These are phyloP conservation scores for Thera obeliscata DNA, from an alignment of 2,888 invertebrate genomes.

Conservation along the genomic window DNA sequence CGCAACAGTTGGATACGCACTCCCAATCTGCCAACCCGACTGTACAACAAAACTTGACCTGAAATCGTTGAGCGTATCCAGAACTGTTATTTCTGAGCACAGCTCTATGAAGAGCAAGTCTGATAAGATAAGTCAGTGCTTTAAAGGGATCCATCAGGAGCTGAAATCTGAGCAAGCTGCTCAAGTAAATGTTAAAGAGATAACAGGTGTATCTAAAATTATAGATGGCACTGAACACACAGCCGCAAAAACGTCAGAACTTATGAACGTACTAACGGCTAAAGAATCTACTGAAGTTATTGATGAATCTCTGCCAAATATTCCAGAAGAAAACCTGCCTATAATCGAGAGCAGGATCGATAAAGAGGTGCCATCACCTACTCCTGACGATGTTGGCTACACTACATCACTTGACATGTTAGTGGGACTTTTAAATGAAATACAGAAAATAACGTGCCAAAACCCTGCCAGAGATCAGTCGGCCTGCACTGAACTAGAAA, in stretches of 20 bases:
- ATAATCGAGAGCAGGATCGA: not conserved
- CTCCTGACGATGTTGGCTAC: conserved; percentile 51
- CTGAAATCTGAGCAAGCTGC: conserved; percentile 14
- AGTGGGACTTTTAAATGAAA: conserved; percentile 73
- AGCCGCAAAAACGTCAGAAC: not conserved
- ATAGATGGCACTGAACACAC: not conserved
- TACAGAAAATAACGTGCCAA: conserved; percentile 71
- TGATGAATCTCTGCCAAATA: not conserved
- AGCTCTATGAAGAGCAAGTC: conserved; percentile 25
- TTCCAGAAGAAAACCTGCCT: conserved; percentile 6
- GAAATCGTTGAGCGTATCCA: conserved; percentile 35
- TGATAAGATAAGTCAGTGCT: conserved; percentile 45
- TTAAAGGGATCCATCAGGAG: conserved; percentile 35
- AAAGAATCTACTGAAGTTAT: not conserved
- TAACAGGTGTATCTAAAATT: conserved; percentile 6
- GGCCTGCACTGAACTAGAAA: conserved; percentile 48
- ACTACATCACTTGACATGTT: conserved; percentile 72
- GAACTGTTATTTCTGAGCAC: conserved; percentile 8
- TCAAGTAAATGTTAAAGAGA: conserved; percentile 21
- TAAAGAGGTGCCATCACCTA: conserved; percentile 5
- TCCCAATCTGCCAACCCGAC: conserved; percentile 48
- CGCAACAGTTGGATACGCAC: conserved; percentile 67
- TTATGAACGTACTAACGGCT: not conserved
- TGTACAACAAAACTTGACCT: conserved; percentile 34
- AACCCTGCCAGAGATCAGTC: conserved; percentile 43